Evolutionary conservation across 2,797 vertebrate genomes (phyloP), one percentile per base, ranked within the genome.

Genomic region (Pterois miles): DNA sequence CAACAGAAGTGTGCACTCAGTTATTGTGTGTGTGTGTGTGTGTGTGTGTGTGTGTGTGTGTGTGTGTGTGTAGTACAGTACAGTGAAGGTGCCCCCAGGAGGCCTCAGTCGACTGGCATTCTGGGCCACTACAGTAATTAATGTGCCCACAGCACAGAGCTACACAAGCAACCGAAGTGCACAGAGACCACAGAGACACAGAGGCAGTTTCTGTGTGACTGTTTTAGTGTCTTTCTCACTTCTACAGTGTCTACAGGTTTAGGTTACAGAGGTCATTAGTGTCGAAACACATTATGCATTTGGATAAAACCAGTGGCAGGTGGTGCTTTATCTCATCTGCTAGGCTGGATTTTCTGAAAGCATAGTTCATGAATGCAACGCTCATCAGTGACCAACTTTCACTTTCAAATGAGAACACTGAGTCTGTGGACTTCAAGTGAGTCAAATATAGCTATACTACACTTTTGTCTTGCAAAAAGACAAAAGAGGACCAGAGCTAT

Each of bases 71-170:
- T n/a, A 53, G 53, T 31, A 46, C 46, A 78, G 73, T 80, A 75
- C 64, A 56, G 60, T 73, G 69, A 88, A 83, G 75, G 79, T 85
- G 86, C 78, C 84, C 78, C 65, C 5, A 34, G 81, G 82, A 89
- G 78, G 88, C 80, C 53, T 77, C 57, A 81, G 70, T 74, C 88
- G 79, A 86, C 80, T 74, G 78, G 76, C 78, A 90, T 86, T 89
- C 85, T 83, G 85, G 81, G 77, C 64, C 87, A 86, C 36, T 76
- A 76, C 60, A 88, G 82, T 91, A 89, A 92, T 92, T 83, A 92
- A 88, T 83, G 50, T 69, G 82, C 52, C 84, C 50, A 50, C 60
- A 77, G 68, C 80, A 74, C 67, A 78, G 5, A 57, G 75, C 78
- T 77, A 76, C 75, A 84, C 68, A 88, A 80, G 77, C 73, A 88